Percentiles rank a stretch among this genome's conserved stretches.
Evolutionary conservation across 2,113 vertebrate species (phyloP).

Genomic region (Macquaria australasica): DNA sequence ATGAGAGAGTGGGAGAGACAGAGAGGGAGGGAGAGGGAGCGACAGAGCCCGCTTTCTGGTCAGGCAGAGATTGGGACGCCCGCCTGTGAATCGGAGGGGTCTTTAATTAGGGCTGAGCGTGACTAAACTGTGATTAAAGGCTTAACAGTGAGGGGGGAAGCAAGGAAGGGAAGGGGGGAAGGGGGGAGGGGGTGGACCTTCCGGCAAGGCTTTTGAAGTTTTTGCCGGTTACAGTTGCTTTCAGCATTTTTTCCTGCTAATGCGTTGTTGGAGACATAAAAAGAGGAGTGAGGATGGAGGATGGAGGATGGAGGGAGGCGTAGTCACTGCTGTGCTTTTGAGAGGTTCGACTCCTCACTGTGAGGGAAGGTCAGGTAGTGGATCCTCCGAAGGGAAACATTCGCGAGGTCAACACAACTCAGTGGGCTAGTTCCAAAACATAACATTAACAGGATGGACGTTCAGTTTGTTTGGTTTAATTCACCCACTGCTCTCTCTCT

Average conservation of each 20-base stretch:
- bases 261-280: slow-evolving; percentile 69
- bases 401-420: slow-evolving; percentile 16
- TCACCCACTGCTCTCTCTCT: background rate
- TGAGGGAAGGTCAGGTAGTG: slow-evolving; percentile 49
- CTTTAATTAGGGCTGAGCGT: slow-evolving; percentile 87
- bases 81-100: slow-evolving; percentile 79
- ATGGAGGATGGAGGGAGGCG: slow-evolving; percentile 31
- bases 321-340: slow-evolving; percentile 45
- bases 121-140: slow-evolving; percentile 89
- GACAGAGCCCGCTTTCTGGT: slow-evolving; percentile 67
- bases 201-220: slow-evolving; percentile 82
- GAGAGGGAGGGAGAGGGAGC: slow-evolving; percentile 23
- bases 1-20: slow-evolving; percentile 46
- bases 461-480: slow-evolving; percentile 10
- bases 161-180: background rate
- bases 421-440: slow-evolving; percentile 8
- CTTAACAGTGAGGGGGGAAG: slow-evolving; percentile 75
- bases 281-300: slow-evolving; percentile 43
- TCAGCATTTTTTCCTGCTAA: slow-evolving; percentile 74
- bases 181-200: slow-evolving; percentile 52
- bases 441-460: slow-evolving; percentile 37
- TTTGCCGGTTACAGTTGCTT: slow-evolving; percentile 73
- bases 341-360: slow-evolving; percentile 16
- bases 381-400: slow-evolving; percentile 32
- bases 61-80: slow-evolving; percentile 71